A percentile compares a stretch with the other conserved stretches of the same genome.
Conservation (phyloP, 2,797 vertebrate species). For the Simalia tracyae region DNA sequence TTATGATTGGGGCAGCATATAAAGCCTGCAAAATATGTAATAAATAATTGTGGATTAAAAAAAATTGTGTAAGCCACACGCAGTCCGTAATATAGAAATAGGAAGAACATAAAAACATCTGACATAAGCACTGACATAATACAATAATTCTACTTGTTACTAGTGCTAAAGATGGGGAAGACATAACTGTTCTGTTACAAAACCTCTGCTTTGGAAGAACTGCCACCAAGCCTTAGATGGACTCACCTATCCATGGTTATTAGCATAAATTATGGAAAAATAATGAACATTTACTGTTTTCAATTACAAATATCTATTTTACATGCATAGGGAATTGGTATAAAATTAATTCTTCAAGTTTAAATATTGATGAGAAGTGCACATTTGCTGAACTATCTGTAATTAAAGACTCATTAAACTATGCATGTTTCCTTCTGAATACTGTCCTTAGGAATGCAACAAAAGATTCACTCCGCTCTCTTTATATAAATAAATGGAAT, state of each 20-base stretch:
- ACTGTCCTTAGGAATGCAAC: neutral
- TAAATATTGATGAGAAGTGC: neutral
- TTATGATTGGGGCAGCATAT: neutral
- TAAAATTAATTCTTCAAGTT: neutral
- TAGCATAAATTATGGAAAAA: neutral
- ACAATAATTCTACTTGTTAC: neutral
- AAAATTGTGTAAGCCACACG: neutral
- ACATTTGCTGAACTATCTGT: neutral
- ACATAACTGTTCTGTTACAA: neutral
- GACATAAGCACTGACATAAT: neutral
- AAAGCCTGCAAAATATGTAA: neutral
- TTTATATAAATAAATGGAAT: neutral
- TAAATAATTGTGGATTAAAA: neutral
- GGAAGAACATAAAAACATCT: neutral
- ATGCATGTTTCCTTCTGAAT: neutral
- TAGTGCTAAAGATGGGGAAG: neutral
- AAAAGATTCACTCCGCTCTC: neutral
- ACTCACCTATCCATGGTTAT: neutral
- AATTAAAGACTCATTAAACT: neutral
- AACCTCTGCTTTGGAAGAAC: neutral
- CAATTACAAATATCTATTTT: neutral
- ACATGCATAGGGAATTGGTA: neutral
- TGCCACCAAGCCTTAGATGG: neutral
- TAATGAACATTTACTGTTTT: neutral
- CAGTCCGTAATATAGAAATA: neutral